Base-by-base conservation (phyloP, 2,888 invertebrate genomes). In the Ennomos fuscantarius region DNA sequence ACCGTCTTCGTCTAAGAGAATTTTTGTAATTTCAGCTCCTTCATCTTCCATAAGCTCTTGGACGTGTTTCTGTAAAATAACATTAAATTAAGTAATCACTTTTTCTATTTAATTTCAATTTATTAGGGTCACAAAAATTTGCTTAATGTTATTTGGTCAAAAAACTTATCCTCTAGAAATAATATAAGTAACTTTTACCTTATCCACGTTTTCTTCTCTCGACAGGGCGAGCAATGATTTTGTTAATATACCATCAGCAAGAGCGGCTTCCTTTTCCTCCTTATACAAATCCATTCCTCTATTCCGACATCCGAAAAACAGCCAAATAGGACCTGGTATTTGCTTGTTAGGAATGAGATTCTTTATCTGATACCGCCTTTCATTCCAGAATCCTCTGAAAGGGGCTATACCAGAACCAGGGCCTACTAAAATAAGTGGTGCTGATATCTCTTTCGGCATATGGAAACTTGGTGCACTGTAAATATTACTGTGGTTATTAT, bases 351-450 rank as follows among this genome's bases (percentile, higher is more conserved):
- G 55, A 13, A 48, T 65, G n/a, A 74, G 65, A 42, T 78, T 70
- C 35, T 76, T 69, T 1, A 85, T 79, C 52, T 81, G 80, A 40
- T 78, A 72, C 59, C 78, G 77, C 58, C 96, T 93, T 73, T 98
- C 97, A 78, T 97, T 96, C 98, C 98, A 98, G 79, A 98, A 98
- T 9, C 97, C 96, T 79, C 98, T 93, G 85, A 98, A 98, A 0
- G 99, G 99, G 0, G 98, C 98, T 41, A 99, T 97, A 2, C 99
- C 98, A 0, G 98, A 98, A 15, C 98, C 96, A 0, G 98, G 97
- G 0, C 98, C 98, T 11, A 98, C 96, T 74, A 98, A 89, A 55
- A 99, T 95, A 35, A 98, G 94, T 0, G 98, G 98, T 45, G 93
- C 93, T 37, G 94, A 93, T 37, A 93, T 82, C 72, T 97, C 95